Base-by-base conservation (phyloP, 1,140 invertebrate genomes). In the Protaetia brevitarsis region DNA sequence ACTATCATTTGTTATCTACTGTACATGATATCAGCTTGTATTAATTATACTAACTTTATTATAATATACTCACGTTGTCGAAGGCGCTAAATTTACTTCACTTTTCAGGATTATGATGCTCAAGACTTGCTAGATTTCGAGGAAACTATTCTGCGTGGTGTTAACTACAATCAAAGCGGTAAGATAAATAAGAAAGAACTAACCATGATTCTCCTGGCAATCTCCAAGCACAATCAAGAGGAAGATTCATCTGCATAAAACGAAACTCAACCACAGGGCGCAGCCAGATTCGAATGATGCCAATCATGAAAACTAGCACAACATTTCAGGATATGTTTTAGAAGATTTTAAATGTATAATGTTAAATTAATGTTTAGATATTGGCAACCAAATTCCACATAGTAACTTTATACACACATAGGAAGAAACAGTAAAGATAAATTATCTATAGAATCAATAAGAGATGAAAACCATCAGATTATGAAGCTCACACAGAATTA, bases 131-230 rank as follows among this genome's bases (percentile, higher is more conserved):
- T 88, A 23, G 91, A 94, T 64, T 96, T 95, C 73, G 92, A 95
- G 78, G 89, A 94, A 69, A 92, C 92, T 16, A 94, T 96, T 68
- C 84, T 96, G 64, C 85, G 90, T 71, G 92, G 93, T 8, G 94
- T 95, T 31, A 94, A 96, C 76, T 89, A 93, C 76, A 94, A 95
- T 79, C 88, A 90, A 70, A 93, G 96, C 74, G 94, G 94, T 6
- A 95, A 95, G 79, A 95, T 97, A 69, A 94, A 92, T 81, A 88
- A 91, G 74, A 94, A 95, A 75, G 94, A 96, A 78, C 83, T 97
- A 16, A 95, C 93, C 27, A 95, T 96, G 92, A 93, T 97, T 66
- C 83, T 97, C 11, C 80, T 96, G 60, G 91, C 92, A 0, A 84
- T 94, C 58, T 89, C 91, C 45, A 93, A 92, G 74, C 88, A 90